Base-by-base conservation (phyloP, 2,888 invertebrate species). In the Conistra vaccinii region DNA sequence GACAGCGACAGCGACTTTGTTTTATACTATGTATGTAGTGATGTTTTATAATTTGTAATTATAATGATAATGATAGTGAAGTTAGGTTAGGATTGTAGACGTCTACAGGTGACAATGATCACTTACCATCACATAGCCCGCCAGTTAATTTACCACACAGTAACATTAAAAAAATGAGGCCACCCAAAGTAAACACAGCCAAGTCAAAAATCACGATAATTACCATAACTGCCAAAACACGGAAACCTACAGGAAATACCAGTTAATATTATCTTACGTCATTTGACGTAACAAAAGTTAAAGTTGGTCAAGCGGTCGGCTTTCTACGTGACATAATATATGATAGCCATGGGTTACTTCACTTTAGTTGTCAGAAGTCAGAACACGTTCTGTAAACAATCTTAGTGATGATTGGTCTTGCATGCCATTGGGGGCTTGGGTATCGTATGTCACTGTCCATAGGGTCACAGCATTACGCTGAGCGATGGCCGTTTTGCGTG, bases 251-350 rank as follows among this genome's bases (percentile, higher is more conserved):
- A 60, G 29, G 57, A 66, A 75, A 76, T 17, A 73, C 76, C 63
- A 76, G 82, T 73, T 76, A 69, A 73, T 45, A 72, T 42, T 7
- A 39, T 10, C 53, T 85, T 85, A 85, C 78, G 65, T 85, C 71
- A 73, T 1, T 9, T 35, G 51, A 67, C 61, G 73, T 80, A 85
- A 84, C 83, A 62, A 12, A 9, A 32, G 58, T 29, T 35, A 9
- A 81, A 66, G 77, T 80, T 76, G 81, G 80, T 80, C 80, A 76
- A 32, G 48, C 79, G 79, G 81, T 51, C 81, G 45, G 73, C 85
- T 85, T 85, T 85, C 85, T 73, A 73, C 23, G 23, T 85, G 85
- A 85, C 53, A 75, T 85, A 85, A 85, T 57, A 45, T 65, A 42
- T 17, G 72, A 26, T 20, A 32, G 74, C 71, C 35, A 77, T 77